phyloP scores from a whole-genome alignment of 2,888 invertebrate genomes.

The Pandemis corylana region DNA sequence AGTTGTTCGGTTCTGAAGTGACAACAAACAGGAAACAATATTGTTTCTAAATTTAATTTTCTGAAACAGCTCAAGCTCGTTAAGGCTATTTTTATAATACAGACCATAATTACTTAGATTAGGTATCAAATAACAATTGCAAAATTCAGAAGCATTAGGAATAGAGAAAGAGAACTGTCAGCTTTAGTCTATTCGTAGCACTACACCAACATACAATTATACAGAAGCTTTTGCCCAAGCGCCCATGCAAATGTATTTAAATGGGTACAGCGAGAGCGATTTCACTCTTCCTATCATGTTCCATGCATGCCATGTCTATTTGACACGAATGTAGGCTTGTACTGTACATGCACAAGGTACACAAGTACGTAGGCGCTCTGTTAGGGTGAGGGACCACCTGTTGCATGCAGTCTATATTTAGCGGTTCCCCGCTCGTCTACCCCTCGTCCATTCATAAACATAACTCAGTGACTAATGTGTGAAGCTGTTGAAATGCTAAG shows the following conservation, averaged over 20 bases:
- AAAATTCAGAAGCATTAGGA: background rate
- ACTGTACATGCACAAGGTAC: background rate
- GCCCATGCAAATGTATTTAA: constrained; percentile 42
- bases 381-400: constrained; percentile 75
- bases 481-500: constrained; percentile 51
- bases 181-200: background rate
- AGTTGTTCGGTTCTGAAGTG: background rate
- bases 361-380: constrained; percentile 52
- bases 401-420: constrained; percentile 76
- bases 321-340: constrained; percentile 42
- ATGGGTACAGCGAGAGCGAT: constrained; percentile 39
- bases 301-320: constrained; percentile 12
- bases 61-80: background rate
- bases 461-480: constrained; percentile 80
- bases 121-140: background rate
- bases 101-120: background rate
- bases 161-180: background rate
- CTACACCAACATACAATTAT: background rate
- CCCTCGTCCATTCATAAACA: constrained; percentile 68
- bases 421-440: constrained; percentile 53
- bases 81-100: background rate
- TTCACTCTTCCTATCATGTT: constrained; percentile 41
- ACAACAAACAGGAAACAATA: background rate
- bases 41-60: background rate
- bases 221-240: constrained; percentile 11